Evolutionary conservation across 2,888 invertebrate genomes (phyloP).

Genomic region (Machimus rusticus): DNA sequence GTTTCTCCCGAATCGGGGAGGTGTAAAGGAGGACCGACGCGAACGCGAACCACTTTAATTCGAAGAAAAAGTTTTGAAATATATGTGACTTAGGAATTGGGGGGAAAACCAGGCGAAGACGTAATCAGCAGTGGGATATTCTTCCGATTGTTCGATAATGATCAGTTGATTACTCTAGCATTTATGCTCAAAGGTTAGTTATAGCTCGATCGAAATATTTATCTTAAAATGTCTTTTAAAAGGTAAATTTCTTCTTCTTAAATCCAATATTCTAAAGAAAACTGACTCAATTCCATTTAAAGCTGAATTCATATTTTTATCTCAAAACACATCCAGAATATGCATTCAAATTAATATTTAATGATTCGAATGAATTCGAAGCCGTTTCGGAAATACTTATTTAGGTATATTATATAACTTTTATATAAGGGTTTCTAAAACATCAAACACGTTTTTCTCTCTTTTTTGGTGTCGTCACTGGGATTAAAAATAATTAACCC

Average conservation of each 20-base stretch:
- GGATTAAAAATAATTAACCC: no score
- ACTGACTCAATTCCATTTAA: no score
- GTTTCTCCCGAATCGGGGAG: not conserved
- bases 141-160: not conserved
- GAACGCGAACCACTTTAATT: not conserved
- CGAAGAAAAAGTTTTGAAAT: not conserved
- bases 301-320: no score
- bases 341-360: no score
- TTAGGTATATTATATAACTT: no score
- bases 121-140: not conserved
- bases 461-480: no score
- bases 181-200: not conserved
- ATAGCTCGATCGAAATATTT: not conserved
- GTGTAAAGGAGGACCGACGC: not conserved
- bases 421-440: no score
- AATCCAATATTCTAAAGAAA: no score
- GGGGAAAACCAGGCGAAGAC: not conserved
- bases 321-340: no score
- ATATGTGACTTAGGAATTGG: not conserved
- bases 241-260: not conserved
- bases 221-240: not conserved
- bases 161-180: not conserved
- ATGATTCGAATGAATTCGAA: no score
- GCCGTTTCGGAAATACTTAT: no score
- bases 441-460: no score